phyloP scores from a whole-genome alignment of 2,888 invertebrate genomes.

The Pyralis farinalis region DNA sequence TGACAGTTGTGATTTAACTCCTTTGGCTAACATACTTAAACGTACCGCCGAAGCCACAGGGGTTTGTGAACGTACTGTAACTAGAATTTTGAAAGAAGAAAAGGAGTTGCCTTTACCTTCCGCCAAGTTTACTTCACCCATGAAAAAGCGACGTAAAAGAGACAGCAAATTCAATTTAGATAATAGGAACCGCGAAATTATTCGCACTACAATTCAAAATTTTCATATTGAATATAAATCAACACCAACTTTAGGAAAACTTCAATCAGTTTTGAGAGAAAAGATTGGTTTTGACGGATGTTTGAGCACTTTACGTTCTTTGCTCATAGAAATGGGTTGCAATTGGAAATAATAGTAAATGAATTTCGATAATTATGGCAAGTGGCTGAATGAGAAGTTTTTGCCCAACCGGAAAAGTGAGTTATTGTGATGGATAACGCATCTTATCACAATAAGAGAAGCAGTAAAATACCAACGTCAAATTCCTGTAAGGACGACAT shows the following conservation, averaged over 20 bases:
- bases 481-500: conserved; percentile 14
- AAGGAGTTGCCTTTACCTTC: conserved; percentile 5
- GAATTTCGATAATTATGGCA: conserved; percentile 22
- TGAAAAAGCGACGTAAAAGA: conserved; percentile 13
- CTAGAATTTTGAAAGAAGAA: conserved; percentile 14
- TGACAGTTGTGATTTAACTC: conserved; percentile 9
- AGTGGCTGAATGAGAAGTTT: conserved; percentile 22
- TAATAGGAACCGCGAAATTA: conserved; percentile 7
- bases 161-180: conserved; percentile 12
- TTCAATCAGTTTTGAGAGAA: conserved; percentile 17
- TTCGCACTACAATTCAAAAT: conserved; percentile 12
- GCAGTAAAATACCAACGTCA: not conserved
- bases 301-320: conserved; percentile 18
- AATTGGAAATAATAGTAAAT: conserved; percentile 18
- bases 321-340: conserved; percentile 20
- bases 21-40: conserved; percentile 7
- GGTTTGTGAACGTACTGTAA: conserved; percentile 12
- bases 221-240: conserved; percentile 9
- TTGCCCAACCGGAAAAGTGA: conserved; percentile 17
- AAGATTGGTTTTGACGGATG: conserved; percentile 23
- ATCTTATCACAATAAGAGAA: conserved; percentile 11
- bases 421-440: conserved; percentile 20
- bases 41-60: conserved; percentile 15
- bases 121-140: conserved; percentile 11
- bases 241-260: conserved; percentile 20